Conservation (phyloP, 37 sponge, comb jelly and placozoan species). For the Ianthella basta region DNA sequence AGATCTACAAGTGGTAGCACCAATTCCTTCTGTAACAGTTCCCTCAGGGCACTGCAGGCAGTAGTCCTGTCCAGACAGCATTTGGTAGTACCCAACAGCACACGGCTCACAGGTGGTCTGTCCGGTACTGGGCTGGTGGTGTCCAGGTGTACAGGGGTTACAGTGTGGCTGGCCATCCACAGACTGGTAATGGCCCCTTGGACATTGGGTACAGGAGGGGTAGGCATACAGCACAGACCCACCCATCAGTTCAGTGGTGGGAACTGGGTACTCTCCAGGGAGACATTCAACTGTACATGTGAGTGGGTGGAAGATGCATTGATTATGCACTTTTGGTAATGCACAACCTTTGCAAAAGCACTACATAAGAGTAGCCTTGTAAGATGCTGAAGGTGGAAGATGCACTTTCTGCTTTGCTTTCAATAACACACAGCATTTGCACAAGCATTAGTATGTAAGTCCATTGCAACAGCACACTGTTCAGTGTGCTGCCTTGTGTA, state of each 20-base stretch:
- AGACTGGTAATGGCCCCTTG: constrained; percentile 6
- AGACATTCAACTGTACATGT: constrained; percentile 14
- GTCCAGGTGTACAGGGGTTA: not conserved
- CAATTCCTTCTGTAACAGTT: not conserved
- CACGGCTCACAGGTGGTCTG: not conserved
- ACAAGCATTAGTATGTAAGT: no score
- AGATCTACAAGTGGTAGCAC: not conserved
- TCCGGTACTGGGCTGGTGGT: not conserved
- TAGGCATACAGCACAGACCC: constrained; percentile 19
- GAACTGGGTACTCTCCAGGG: constrained; percentile 6
- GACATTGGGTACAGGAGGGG: constrained; percentile 7
- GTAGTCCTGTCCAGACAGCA: not conserved
- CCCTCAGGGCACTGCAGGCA: not conserved
- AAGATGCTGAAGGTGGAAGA: no score
- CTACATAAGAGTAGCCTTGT: no score
- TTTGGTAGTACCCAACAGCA: not conserved
- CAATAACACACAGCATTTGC: no score
- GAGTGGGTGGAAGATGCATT: not conserved
- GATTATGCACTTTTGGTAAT: no score
- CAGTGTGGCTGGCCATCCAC: not conserved
- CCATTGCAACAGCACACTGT: no score
- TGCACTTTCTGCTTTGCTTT: no score
- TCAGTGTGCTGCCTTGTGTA: no score
- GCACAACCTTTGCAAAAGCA: no score
- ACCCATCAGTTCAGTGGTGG: not conserved